Base-by-base conservation (phyloP, 1,140 invertebrate species). In the Sesamia nonagrioides region DNA sequence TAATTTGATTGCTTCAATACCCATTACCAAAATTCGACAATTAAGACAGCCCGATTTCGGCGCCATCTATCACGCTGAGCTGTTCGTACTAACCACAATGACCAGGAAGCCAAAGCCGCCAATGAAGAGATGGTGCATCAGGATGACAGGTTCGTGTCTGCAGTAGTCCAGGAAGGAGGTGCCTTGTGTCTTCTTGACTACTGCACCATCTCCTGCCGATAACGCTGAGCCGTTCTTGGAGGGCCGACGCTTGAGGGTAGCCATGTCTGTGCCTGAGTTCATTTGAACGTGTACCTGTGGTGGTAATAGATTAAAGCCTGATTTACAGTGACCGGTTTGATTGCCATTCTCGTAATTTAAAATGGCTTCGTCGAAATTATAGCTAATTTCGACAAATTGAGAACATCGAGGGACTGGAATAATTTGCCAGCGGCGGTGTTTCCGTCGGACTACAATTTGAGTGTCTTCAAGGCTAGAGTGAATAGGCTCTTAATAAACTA, bases 51-150 rank as follows among this genome's bases (percentile, higher is more conserved):
- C n/a, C n/a, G n/a, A n/a, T n/a, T n/a, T n/a, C n/a, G n/a, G n/a
- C n/a, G n/a, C n/a, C n/a, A n/a, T n/a, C n/a, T n/a, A n/a, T n/a
- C n/a, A n/a, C n/a, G n/a, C n/a, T n/a, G n/a, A n/a, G n/a, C n/a
- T n/a, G n/a, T 50, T 13, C 9, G 45, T n/a, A 95, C 96, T 95
- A 87, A 97, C 97, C 81, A 96, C 96, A 50, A 97, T 96, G 52
- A 97, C 96, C 13, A 96, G 92, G 84, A 97, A 96, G 35, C 97
- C 97, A 85, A 97, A 97, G 6, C 96, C 96, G 0, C 96, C 97
- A n/a, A 97, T 96, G 80, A 97, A 96, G 1, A 97, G 89, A 85
- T 97, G 97, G 89, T 97, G 97, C 71, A 96, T 95, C 61, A 97
- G 95, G 85, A 97, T 97, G 0, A 97, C 95, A 6, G 96, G 96